Evolutionary conservation across 2,797 vertebrate genomes (phyloP).

Genomic region (Scomberomorus guttatus): DNA sequence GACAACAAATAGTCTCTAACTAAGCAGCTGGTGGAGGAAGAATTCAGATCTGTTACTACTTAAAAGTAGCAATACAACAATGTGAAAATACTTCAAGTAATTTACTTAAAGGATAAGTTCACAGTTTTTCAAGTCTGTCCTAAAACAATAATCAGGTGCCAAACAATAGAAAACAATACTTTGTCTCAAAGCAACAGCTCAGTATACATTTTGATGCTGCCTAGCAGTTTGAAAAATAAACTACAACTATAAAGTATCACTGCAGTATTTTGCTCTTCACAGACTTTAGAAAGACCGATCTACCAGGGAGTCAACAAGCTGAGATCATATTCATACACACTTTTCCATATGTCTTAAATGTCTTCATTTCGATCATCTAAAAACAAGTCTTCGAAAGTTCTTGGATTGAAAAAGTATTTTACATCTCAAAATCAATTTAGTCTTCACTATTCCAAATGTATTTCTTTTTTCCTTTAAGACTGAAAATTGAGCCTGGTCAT

Average conservation of each 20-base stretch:
- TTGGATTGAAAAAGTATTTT: not conserved
- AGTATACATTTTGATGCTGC: not conserved
- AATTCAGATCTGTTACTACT: too few relatives aligned
- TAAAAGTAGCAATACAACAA: too few relatives aligned
- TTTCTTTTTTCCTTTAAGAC: conserved; percentile 3
- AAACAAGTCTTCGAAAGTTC: not conserved
- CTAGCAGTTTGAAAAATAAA: not conserved
- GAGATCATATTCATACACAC: not conserved
- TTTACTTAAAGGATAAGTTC: too few relatives aligned
- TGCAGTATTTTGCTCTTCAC: not conserved
- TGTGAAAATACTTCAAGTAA: too few relatives aligned
- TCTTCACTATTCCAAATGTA: not conserved
- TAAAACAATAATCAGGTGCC: too few relatives aligned
- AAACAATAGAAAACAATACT: not conserved
- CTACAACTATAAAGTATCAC: not conserved
- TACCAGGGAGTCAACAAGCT: not conserved
- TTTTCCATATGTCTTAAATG: not conserved
- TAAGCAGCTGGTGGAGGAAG: conserved; percentile 1
- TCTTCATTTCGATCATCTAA: not conserved
- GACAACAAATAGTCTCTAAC: conserved; percentile 6
- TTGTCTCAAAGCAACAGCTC: not conserved
- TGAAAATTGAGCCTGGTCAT: conserved; percentile 2
- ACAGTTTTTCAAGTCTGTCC: too few relatives aligned
- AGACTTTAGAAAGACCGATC: not conserved
- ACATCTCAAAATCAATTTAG: conserved; percentile 1